Percentiles rank a stretch among this genome's conserved stretches.
phyloP scores from a whole-genome alignment of 2,797 vertebrate species.

The Botia almorhae region DNA sequence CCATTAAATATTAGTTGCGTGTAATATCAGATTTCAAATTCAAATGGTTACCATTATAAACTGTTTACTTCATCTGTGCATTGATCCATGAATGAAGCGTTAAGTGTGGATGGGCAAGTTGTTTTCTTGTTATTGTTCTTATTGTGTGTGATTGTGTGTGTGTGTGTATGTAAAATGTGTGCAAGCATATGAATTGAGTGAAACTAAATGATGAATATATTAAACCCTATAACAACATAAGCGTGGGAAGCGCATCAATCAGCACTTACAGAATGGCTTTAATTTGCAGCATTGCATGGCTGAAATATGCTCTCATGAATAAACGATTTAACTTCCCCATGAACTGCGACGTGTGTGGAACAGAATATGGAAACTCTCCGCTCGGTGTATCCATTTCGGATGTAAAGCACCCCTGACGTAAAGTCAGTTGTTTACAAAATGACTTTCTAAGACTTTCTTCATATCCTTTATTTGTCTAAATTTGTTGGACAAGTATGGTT shows the following conservation, averaged over 20 bases:
- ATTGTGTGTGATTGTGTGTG: conserved; percentile 26
- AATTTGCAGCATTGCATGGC: conserved; percentile 77
- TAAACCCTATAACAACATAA: conserved; percentile 74
- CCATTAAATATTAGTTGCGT: conserved; percentile 32
- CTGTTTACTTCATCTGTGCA: conserved; percentile 78
- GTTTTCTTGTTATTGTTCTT: conserved; percentile 21
- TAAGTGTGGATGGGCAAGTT: conserved; percentile 70
- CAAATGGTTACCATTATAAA: conserved; percentile 62
- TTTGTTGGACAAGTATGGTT: background rate
- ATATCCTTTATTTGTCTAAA: background rate
- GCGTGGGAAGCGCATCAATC: conserved; percentile 76
- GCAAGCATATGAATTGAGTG: conserved; percentile 44
- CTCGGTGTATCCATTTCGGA: conserved; percentile 21
- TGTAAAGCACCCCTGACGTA: conserved; percentile 11
- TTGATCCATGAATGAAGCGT: conserved; percentile 74
- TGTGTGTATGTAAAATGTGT: conserved; percentile 36
- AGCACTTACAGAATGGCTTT: conserved; percentile 75
- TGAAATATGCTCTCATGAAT: conserved; percentile 75
- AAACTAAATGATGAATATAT: conserved; percentile 75
- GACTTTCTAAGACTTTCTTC: background rate
- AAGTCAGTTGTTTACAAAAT: conserved; percentile 22
- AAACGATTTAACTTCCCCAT: conserved; percentile 70
- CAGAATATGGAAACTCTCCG: conserved; percentile 29
- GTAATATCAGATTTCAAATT: conserved; percentile 51
- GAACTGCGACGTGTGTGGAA: conserved; percentile 67